phyloP scores from a whole-genome alignment of 2,888 invertebrate genomes.

The Tortricodes alternella region DNA sequence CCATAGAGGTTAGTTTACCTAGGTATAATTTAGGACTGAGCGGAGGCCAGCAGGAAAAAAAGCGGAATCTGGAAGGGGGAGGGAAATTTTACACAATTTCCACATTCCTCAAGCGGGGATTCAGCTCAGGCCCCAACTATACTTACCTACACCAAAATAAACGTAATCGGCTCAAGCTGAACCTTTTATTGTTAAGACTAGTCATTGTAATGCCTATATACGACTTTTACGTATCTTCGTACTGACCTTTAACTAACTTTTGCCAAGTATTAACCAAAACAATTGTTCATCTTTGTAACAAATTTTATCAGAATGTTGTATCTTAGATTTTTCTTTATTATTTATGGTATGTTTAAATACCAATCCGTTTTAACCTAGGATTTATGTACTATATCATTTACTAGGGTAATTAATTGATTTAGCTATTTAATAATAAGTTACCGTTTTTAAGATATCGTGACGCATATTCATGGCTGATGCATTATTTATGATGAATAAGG shows the following conservation, averaged over 20 bases:
- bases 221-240: too few species aligned
- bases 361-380: slow-evolving; percentile 49
- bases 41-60: too few species aligned
- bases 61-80: too few species aligned
- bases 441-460: slow-evolving; percentile 40
- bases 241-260: slow-evolving; percentile 34
- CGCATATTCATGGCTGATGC: slow-evolving; percentile 29
- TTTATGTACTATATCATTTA: slow-evolving; percentile 24
- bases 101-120: too few species aligned
- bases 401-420: slow-evolving; percentile 52
- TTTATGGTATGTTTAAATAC: slow-evolving; percentile 63
- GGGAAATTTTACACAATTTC: too few species aligned
- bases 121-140: too few species aligned
- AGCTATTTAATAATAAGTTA: slow-evolving; percentile 49
- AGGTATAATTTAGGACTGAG: too few species aligned
- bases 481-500: slow-evolving; percentile 3
- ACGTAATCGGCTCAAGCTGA: too few species aligned
- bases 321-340: slow-evolving; percentile 65
- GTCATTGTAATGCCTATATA: slow-evolving; percentile 43
- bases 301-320: slow-evolving; percentile 79
- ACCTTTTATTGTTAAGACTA: slow-evolving; percentile 44
- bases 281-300: slow-evolving; percentile 76
- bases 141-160: too few species aligned
- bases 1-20: too few species aligned
- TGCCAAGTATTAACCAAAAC: slow-evolving; percentile 73